Evolutionary conservation across 2,888 invertebrate species (phyloP), one percentile per base, ranked within the genome.

Genomic region (Tenthredo amoena): DNA sequence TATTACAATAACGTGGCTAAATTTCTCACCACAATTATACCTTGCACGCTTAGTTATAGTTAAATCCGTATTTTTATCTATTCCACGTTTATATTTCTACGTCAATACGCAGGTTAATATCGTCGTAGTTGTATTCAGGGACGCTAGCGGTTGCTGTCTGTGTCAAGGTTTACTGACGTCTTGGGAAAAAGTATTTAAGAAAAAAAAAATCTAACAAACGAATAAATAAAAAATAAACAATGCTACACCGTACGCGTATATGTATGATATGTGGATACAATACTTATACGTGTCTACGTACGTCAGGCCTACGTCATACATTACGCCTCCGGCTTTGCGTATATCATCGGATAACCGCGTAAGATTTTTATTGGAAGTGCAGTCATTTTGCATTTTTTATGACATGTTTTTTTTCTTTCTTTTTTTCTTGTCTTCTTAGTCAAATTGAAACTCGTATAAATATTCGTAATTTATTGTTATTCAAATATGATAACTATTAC

Each of bases 161-260:
- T 58, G 81, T 81, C 81, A 81, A 81, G 81, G 81, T 81, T 81
- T 81, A 26, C 15, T 81, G 12, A 81, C 40, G 21, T 62, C 40
- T 58, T 21, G 12, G 12, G 26, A 40, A 62, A 62, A 40, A 40
- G 12, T 15, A 34, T 21, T 26, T 7, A 21, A 37, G 40, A 37
- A 40, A 62, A 40, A 6, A 81, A 58, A 26, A 31, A 37, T 62
- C 4, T 62, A 21, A 62, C 4, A 21, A 5, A 62, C 1, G 40
- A 21, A 12, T 21, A 21, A 18, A 7, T 62, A 40, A 81, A 40
- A 58, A 26, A 81, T 12, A 37, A 18, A 50, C 31, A 34, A 55
- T 26, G 21, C 12, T 21, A 26, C 0, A 7, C 9, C 21, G 21
- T 62, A 62, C 18, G 26, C 21, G 15, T 47, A 7, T 74, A 10